A percentile compares a stretch with the other conserved stretches of the same genome.
phyloP scores from a whole-genome alignment of 2,888 invertebrate species.

The Drosophila prostipennis region DNA sequence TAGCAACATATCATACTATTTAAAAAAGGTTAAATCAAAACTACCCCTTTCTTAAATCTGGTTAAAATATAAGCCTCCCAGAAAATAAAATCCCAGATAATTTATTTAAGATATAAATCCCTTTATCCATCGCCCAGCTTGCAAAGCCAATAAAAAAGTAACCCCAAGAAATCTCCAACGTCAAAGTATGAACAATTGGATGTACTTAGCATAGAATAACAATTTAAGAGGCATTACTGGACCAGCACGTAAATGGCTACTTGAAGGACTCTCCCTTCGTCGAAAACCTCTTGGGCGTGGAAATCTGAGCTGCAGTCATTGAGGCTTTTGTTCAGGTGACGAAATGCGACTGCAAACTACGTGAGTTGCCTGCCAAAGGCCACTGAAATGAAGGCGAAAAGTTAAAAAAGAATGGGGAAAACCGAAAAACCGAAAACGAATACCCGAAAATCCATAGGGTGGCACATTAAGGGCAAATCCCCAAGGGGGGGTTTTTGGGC shows the following conservation, averaged over 20 bases:
- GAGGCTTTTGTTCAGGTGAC: constrained; percentile 65
- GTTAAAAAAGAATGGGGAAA: constrained; percentile 12
- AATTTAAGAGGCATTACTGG: constrained; percentile 45
- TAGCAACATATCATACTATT: no score
- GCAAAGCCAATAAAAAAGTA: constrained; percentile 26
- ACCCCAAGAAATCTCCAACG: constrained; percentile 4
- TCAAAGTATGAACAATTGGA: constrained; percentile 47
- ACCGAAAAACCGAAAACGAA: constrained; percentile 25
- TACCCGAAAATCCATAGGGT: constrained; percentile 45
- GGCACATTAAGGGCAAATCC: constrained; percentile 60
- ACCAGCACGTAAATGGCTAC: constrained; percentile 52
- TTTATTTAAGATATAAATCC: constrained; percentile 1
- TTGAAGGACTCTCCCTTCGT: constrained; percentile 25
- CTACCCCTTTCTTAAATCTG: background rate
- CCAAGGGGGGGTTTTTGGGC: constrained; percentile 47
- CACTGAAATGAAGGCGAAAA: constrained; percentile 44
- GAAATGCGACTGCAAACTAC: constrained; percentile 70
- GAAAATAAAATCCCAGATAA: background rate
- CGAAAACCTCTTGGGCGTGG: background rate
- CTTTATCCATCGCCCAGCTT: constrained; percentile 4
- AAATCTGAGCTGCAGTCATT: constrained; percentile 45
- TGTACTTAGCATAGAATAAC: constrained; percentile 47
- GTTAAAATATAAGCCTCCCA: background rate
- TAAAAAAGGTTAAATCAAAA: background rate
- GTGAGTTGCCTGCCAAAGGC: constrained; percentile 66